Percentiles rank a stretch among this genome's conserved stretches.
Conservation (phyloP, 1,140 invertebrate genomes). For the Theocolax elegans region DNA sequence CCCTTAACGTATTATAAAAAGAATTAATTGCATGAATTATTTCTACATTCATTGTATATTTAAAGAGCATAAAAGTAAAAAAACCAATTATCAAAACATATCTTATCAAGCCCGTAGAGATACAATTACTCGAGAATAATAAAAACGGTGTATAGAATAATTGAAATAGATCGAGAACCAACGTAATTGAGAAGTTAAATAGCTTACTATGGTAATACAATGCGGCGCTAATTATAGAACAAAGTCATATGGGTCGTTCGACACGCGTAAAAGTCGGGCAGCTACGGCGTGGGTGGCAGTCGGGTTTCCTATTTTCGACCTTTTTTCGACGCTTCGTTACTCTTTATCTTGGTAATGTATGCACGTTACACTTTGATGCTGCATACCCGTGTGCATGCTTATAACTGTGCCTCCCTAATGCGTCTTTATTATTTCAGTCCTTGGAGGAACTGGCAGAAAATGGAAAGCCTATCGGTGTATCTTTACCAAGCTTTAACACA, state of each 20-base stretch:
- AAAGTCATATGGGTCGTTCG: slow-evolving; percentile 46
- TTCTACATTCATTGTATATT: too few relatives aligned
- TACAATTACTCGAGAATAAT: too few relatives aligned
- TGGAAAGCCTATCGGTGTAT: too few relatives aligned
- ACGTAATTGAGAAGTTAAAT: slow-evolving; percentile 60
- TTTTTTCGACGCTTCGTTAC: slow-evolving; percentile 52
- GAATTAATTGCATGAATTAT: too few relatives aligned
- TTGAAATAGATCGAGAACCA: too few relatives aligned
- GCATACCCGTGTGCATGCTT: not conserved
- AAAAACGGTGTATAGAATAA: too few relatives aligned
- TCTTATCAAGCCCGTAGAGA: too few relatives aligned
- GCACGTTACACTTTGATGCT: slow-evolving; percentile 58
- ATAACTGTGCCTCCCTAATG: slow-evolving; percentile 57
- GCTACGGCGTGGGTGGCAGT: slow-evolving; percentile 60
- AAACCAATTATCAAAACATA: too few relatives aligned
- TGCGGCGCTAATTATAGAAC: slow-evolving; percentile 64
- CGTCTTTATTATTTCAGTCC: slow-evolving; percentile 64
- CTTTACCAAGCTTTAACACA: too few relatives aligned
- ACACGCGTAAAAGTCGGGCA: slow-evolving; percentile 56
- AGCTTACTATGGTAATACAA: slow-evolving; percentile 53
- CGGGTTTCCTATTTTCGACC: slow-evolving; percentile 60
- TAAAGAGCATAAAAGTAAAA: too few relatives aligned
- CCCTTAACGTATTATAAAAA: too few relatives aligned
- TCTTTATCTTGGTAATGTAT: slow-evolving; percentile 39
- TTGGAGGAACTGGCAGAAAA: slow-evolving; percentile 49